Evolutionary conservation across 1,140 invertebrate genomes (phyloP).

Genomic region (Zaprionus kolodkinae): DNA sequence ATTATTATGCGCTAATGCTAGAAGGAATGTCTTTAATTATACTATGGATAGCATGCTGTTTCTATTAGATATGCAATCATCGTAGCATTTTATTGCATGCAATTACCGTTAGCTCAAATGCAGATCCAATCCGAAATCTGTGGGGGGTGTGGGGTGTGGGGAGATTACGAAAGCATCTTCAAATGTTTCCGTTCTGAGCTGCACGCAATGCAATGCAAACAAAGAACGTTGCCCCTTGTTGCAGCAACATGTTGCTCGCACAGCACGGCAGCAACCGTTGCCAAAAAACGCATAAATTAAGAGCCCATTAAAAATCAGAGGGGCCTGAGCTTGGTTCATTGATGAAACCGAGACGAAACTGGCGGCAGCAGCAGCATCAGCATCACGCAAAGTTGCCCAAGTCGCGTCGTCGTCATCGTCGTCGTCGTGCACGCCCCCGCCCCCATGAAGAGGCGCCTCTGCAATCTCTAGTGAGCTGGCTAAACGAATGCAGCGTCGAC

Average conservation of each 20-base stretch:
- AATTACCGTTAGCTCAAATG: conserved; percentile 2
- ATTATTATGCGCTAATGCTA: neutral
- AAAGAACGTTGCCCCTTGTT: conserved; percentile 8
- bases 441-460: conserved; percentile 12
- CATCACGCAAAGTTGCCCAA: conserved; percentile 77
- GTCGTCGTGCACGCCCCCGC: conserved; percentile 40
- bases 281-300: conserved; percentile 75
- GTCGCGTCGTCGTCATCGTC: conserved; percentile 4
- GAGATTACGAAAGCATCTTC: conserved; percentile 15
- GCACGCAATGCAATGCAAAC: conserved; percentile 31
- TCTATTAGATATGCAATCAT: neutral
- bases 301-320: conserved; percentile 59
- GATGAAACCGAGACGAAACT: conserved; percentile 28
- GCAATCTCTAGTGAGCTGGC: conserved; percentile 10
- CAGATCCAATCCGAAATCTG: neutral
- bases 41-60: neutral
- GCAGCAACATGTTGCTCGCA: conserved; percentile 34
- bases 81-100: neutral
- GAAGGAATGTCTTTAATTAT: neutral
- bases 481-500: conserved; percentile 56
- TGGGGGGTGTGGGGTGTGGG: neutral
- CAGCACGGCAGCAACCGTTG: conserved; percentile 17
- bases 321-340: conserved; percentile 34
- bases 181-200: conserved; percentile 39
- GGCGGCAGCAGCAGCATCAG: neutral